These are phyloP conservation scores for Argyresthia albistria DNA, from an alignment of 2,888 invertebrate genomes.

Conservation along the genomic window DNA sequence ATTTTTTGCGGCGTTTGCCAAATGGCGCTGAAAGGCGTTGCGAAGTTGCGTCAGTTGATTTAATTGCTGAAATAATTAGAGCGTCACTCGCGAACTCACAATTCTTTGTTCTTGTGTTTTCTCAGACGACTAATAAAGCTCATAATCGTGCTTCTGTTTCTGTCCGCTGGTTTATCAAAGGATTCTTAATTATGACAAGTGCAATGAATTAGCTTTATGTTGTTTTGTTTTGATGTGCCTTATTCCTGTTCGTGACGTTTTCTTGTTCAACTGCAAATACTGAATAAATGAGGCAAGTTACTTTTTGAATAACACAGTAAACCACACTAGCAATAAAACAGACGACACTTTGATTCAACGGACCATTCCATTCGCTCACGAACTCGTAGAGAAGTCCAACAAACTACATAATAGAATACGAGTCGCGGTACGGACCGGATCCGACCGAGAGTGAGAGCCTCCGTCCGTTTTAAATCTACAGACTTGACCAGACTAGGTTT, in stretches of 20 bases:
- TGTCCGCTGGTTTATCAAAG: neutral
- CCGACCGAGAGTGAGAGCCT: neutral
- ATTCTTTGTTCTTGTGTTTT: constrained; percentile 3
- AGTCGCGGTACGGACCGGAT: neutral
- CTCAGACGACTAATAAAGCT: constrained; percentile 1
- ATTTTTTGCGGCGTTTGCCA: constrained; percentile 33
- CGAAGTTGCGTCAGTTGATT: constrained; percentile 30
- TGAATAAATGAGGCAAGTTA: neutral
- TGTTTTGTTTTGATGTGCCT: no score
- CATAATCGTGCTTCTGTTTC: neutral
- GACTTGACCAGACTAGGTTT: neutral
- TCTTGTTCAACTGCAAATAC: neutral
- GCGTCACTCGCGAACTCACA: constrained; percentile 39
- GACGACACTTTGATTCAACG: neutral
- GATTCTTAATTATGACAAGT: neutral
- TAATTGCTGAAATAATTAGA: constrained; percentile 63
- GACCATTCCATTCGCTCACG: neutral
- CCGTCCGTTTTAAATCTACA: constrained; percentile 1
- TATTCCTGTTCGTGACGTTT: no score
- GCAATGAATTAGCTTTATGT: neutral
- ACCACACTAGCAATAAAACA: neutral
- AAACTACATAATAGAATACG: neutral
- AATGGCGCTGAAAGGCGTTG: constrained; percentile 38
- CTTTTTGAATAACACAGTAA: neutral
- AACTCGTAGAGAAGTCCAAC: neutral